phyloP scores from a whole-genome alignment of 2,797 vertebrate genomes.

The Lithobates sylvaticus region DNA sequence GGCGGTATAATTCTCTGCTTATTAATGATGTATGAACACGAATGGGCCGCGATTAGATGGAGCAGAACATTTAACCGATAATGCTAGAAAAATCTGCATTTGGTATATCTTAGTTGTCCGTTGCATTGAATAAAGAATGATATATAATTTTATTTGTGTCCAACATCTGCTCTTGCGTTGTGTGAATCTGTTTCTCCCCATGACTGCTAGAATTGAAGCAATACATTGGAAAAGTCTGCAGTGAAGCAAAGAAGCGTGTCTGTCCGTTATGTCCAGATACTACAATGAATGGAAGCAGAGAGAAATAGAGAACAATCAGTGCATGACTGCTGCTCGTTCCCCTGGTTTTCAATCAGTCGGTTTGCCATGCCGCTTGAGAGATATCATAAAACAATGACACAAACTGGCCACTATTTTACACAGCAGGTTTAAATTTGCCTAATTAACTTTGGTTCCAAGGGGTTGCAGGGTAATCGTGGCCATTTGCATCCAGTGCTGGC shows the following conservation, averaged over 20 bases:
- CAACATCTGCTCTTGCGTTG: neutral
- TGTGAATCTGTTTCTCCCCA: slow-evolving; percentile 4
- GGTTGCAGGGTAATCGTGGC: neutral
- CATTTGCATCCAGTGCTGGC: neutral
- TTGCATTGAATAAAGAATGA: neutral
- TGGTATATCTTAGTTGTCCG: neutral
- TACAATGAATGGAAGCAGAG: neutral
- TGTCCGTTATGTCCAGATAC: slow-evolving; percentile 7
- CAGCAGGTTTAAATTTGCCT: slow-evolving; percentile 4
- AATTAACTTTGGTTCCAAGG: slow-evolving; percentile 4
- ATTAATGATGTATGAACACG: neutral
- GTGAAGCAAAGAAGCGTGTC: neutral
- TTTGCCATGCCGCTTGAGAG: neutral
- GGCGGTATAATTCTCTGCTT: neutral
- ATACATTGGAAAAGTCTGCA: slow-evolving; percentile 1
- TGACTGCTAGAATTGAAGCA: neutral
- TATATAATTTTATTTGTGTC: neutral
- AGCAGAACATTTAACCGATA: neutral
- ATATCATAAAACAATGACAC: slow-evolving; percentile 16
- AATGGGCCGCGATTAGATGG: neutral
- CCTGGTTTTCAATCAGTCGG: neutral
- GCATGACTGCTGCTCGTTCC: slow-evolving; percentile 1
- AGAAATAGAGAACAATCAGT: slow-evolving; percentile 10
- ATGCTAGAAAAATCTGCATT: neutral
- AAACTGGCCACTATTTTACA: slow-evolving; percentile 2